Evolutionary conservation across 2,113 vertebrate genomes (phyloP).

Genomic region (Engraulis encrasicolus): DNA sequence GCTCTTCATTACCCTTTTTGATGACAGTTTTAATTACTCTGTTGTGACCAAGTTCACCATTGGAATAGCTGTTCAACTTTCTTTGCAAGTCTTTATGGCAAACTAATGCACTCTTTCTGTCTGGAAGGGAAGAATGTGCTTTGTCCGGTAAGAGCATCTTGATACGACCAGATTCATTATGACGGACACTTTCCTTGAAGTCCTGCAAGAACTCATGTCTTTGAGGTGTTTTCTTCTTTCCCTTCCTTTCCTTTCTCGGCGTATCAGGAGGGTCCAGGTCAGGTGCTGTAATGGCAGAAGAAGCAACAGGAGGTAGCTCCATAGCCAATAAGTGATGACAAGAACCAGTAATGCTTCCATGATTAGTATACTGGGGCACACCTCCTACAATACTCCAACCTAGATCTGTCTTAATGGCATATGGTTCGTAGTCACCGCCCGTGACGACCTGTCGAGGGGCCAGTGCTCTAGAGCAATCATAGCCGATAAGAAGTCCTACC

Average conservation of each 20-base stretch:
- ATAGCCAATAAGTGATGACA: not conserved
- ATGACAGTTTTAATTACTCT: slow-evolving; percentile 38
- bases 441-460: slow-evolving; percentile 1
- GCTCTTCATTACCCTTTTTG: slow-evolving; percentile 47
- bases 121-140: too few relatives aligned
- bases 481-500: slow-evolving; percentile 30
- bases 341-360: not conserved
- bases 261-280: not conserved
- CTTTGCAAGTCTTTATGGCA: slow-evolving; percentile 33
- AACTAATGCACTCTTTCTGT: slow-evolving; percentile 23
- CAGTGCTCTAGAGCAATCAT: slow-evolving; percentile 15
- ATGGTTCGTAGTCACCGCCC: slow-evolving; percentile 4
- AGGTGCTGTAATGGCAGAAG: not conserved
- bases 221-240: too few relatives aligned
- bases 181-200: too few relatives aligned
- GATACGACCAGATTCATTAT: too few relatives aligned
- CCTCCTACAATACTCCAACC: not conserved
- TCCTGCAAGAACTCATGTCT: too few relatives aligned
- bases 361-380: not conserved
- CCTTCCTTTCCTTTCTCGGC: too few relatives aligned
- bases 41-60: too few relatives aligned
- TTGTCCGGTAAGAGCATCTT: too few relatives aligned
- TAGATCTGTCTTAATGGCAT: not conserved
- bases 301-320: not conserved
- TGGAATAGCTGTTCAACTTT: slow-evolving; percentile 35